These are phyloP conservation scores for Drosophila siamana DNA, from an alignment of 2,888 invertebrate species.

Conservation along the genomic window DNA sequence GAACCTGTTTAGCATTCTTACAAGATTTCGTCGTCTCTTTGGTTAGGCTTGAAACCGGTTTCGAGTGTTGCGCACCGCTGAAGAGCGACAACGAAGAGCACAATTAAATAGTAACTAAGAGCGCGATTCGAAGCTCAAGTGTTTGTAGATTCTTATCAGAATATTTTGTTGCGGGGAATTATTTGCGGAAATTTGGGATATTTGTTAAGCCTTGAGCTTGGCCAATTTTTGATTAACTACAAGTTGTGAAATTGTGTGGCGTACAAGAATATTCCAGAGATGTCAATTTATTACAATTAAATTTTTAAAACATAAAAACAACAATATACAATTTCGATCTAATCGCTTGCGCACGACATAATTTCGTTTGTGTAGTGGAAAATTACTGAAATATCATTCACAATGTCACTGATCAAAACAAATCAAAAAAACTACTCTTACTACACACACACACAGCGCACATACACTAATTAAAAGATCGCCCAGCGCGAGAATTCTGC, in stretches of 20 bases:
- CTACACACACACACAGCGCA: neutral
- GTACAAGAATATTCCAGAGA: neutral
- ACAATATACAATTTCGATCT: conserved; percentile 11
- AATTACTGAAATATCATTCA: conserved; percentile 14
- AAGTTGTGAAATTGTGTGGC: neutral
- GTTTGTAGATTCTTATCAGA: neutral
- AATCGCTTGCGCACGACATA: conserved; percentile 33
- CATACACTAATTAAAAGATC: conserved; percentile 3
- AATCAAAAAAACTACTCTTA: conserved; percentile 9
- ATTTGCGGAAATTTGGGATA: neutral
- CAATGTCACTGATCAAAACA: conserved; percentile 8
- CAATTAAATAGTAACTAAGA: neutral
- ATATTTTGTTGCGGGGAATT: neutral
- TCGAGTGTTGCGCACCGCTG: too few relatives aligned
- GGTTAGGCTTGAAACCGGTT: conserved; percentile 36
- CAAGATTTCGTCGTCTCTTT: neutral
- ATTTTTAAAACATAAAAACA: neutral
- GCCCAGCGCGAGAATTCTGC: neutral
- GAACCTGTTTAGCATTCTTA: conserved; percentile 68
- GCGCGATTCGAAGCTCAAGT: neutral
- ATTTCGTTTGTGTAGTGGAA: conserved; percentile 20
- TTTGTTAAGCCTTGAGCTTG: neutral
- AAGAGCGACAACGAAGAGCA: conserved; percentile 11
- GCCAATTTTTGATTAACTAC: neutral
- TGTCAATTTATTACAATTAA: neutral